These are phyloP conservation scores for Drosophila demipolita DNA, from an alignment of 2,888 invertebrate genomes.

Conservation along the genomic window DNA sequence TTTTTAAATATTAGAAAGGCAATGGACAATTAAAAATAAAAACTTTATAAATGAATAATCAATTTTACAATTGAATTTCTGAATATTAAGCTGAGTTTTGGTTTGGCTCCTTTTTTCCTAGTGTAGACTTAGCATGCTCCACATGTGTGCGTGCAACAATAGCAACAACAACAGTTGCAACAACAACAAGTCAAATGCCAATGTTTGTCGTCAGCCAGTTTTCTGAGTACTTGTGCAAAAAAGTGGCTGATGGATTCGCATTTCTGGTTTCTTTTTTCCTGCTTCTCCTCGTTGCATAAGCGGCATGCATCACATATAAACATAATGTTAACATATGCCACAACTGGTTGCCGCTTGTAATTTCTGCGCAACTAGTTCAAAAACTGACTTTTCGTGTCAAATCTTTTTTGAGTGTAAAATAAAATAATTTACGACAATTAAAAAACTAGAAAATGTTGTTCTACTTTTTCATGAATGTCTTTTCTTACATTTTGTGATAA, in stretches of 20 bases:
- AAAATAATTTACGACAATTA: not conserved
- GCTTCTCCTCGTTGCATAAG: not conserved
- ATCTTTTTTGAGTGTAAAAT: not conserved
- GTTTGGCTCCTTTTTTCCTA: not conserved
- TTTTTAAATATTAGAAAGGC: too few relatives aligned
- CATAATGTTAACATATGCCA: not conserved
- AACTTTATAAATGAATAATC: too few relatives aligned
- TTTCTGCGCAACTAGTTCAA: not conserved
- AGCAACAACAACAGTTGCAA: slow-evolving; percentile 25
- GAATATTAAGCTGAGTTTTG: not conserved
- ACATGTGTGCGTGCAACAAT: not conserved
- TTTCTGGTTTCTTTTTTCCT: slow-evolving; percentile 28
- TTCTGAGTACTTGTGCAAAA: slow-evolving; percentile 29
- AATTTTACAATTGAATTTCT: not conserved
- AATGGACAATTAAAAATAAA: too few relatives aligned
- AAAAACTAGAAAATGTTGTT: not conserved
- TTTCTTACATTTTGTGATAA: not conserved
- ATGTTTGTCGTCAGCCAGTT: slow-evolving; percentile 53
- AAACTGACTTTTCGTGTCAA: not conserved
- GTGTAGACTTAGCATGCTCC: not conserved
- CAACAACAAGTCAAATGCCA: slow-evolving; percentile 42
- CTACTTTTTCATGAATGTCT: not conserved
- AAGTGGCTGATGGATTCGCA: slow-evolving; percentile 41
- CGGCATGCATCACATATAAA: not conserved
- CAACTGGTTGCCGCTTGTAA: not conserved